A percentile compares a stretch with the other conserved stretches of the same genome.
Conservation (phyloP, 2,113 vertebrate species). For the Neogobius melanostomus region DNA sequence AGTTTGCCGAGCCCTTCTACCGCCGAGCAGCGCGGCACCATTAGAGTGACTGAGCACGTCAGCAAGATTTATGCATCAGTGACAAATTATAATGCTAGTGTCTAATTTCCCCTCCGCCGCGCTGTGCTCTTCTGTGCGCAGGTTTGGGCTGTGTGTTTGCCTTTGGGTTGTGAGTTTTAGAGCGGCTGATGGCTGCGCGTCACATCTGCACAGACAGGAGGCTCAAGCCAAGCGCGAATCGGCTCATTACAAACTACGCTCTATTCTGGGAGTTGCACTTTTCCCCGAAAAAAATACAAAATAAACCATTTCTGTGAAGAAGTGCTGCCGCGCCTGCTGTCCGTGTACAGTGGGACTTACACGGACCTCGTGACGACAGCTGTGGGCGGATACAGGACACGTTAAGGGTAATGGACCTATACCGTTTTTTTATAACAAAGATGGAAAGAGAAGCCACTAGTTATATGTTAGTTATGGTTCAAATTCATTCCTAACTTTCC, state of each 20-base stretch:
- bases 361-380: too few species aligned
- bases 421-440: too few species aligned
- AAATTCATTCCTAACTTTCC: too few species aligned
- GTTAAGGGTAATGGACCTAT: too few species aligned
- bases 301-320: conserved; percentile 7
- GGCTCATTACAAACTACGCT: conserved; percentile 64
- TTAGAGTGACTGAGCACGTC: conserved; percentile 99
- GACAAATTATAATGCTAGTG: conserved; percentile 94
- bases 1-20: conserved; percentile 95
- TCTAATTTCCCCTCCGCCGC: conserved; percentile 70
- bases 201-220: conserved; percentile 73
- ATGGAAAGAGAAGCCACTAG: too few species aligned
- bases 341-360: not conserved
- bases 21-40: conserved; percentile 88
- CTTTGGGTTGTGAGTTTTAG: conserved; percentile 70
- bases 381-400: too few species aligned
- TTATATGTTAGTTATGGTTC: too few species aligned
- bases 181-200: conserved; percentile 48
- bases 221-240: conserved; percentile 68
- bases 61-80: conserved; percentile 99
- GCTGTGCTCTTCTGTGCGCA: conserved; percentile 63
- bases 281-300: not conserved
- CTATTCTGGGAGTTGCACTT: conserved; percentile 67
- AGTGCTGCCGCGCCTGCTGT: not conserved
- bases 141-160: conserved; percentile 78